Percentiles rank a stretch among this genome's conserved stretches.
Conservation (phyloP, 1,140 invertebrate species). For the Orchestia grillus region DNA sequence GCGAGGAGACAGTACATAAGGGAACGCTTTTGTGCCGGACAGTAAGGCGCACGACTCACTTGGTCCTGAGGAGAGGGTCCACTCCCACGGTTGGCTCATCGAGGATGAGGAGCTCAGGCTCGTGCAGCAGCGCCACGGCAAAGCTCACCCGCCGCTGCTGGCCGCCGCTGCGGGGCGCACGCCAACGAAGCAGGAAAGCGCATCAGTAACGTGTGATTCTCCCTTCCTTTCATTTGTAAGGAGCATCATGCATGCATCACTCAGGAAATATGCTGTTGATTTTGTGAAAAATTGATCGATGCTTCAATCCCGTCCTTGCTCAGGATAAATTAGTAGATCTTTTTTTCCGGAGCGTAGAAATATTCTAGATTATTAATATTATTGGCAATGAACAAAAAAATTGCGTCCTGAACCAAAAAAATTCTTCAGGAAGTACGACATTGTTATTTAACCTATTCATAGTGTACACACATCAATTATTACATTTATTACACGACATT, state of each 20-base stretch:
- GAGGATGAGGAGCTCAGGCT: constrained; percentile 91
- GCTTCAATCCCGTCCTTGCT: no score
- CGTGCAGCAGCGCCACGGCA: constrained; percentile 91
- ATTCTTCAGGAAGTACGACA: no score
- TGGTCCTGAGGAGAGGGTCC: constrained; percentile 89
- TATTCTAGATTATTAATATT: no score
- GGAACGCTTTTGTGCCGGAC: not conserved
- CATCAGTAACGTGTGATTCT: not conserved
- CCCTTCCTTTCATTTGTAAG: not conserved
- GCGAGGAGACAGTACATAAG: not conserved
- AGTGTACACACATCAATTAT: no score
- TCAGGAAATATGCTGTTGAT: not conserved
- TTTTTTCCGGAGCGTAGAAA: no score
- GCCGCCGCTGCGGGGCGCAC: constrained; percentile 79
- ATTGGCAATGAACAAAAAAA: no score
- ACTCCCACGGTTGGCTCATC: constrained; percentile 96
- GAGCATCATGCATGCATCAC: not conserved
- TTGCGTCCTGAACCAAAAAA: no score
- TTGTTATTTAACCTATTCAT: no score
- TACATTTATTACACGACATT: no score
- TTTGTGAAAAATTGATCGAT: not conserved
- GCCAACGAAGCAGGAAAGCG: constrained; percentile 40
- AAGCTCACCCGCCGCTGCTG: constrained; percentile 93
- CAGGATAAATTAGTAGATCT: no score
- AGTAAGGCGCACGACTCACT: constrained; percentile 74